These are phyloP conservation scores for Nannospalax galili DNA, from an alignment of 2,113 vertebrate species.

Conservation along the genomic window DNA sequence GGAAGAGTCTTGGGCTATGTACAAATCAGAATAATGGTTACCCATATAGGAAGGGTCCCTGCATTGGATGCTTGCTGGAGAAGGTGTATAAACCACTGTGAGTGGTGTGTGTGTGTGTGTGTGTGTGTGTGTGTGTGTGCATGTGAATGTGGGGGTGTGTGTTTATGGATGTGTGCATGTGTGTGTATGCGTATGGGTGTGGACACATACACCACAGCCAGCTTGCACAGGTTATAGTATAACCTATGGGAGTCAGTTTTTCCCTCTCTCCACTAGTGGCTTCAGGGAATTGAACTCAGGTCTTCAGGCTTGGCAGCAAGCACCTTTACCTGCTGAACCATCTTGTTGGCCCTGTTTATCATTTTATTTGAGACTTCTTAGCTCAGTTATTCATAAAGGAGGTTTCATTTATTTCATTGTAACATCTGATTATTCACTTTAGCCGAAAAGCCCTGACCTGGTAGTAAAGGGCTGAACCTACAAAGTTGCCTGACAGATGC, in stretches of 20 bases:
- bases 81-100: background rate
- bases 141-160: no score
- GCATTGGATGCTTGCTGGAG: background rate
- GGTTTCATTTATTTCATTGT: background rate
- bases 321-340: background rate
- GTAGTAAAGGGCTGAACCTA: background rate
- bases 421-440: background rate
- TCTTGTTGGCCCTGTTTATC: background rate
- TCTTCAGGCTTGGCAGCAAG: background rate
- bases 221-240: background rate
- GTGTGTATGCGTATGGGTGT: background rate
- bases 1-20: background rate
- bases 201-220: no score
- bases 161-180: no score
- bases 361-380: background rate
- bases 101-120: background rate
- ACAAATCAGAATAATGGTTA: background rate
- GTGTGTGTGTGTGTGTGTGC: background rate
- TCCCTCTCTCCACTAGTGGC: no score
- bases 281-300: background rate
- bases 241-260: background rate
- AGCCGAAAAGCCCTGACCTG: background rate
- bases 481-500: accelerated
- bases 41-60: background rate
- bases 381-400: background rate